A percentile compares a stretch with the other conserved stretches of the same genome.
These are phyloP conservation scores for Lagocephalus sceleratus DNA, from an alignment of 2,797 vertebrate species.

Conservation along the genomic window DNA sequence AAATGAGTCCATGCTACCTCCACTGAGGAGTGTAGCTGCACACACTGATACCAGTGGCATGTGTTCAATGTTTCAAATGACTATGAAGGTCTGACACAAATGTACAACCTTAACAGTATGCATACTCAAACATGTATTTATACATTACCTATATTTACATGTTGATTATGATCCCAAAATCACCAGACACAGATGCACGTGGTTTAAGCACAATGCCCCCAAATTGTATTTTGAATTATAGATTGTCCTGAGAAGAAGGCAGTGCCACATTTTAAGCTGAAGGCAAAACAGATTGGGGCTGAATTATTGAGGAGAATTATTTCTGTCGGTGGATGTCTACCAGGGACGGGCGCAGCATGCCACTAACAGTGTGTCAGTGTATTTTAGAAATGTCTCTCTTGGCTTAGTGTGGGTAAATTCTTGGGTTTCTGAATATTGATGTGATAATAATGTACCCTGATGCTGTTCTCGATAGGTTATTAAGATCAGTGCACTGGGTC, in stretches of 20 bases:
- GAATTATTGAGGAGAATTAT: conserved; percentile 74
- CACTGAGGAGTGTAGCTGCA: conserved; percentile 27
- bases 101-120: not conserved
- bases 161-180: conserved; percentile 5
- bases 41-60: conserved; percentile 13
- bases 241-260: conserved; percentile 56
- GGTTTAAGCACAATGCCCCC: conserved; percentile 28
- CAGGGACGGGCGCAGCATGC: conserved; percentile 58
- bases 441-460: conserved; percentile 7
- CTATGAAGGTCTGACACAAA: not conserved
- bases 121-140: no score
- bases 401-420: conserved; percentile 35
- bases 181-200: conserved; percentile 17
- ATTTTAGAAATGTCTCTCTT: conserved; percentile 47
- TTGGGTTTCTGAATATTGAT: conserved; percentile 29
- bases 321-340: conserved; percentile 62
- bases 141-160: no score
- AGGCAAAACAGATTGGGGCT: conserved; percentile 72
- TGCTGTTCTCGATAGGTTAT: conserved; percentile 80
- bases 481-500: conserved; percentile 90
- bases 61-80: conserved; percentile 26
- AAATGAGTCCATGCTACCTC: conserved; percentile 41
- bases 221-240: conserved; percentile 59
- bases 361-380: conserved; percentile 50
- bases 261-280: conserved; percentile 59